Evolutionary conservation across 1,140 invertebrate genomes (phyloP), one percentile per base, ranked within the genome.

Genomic region (Brachionus sp.): DNA sequence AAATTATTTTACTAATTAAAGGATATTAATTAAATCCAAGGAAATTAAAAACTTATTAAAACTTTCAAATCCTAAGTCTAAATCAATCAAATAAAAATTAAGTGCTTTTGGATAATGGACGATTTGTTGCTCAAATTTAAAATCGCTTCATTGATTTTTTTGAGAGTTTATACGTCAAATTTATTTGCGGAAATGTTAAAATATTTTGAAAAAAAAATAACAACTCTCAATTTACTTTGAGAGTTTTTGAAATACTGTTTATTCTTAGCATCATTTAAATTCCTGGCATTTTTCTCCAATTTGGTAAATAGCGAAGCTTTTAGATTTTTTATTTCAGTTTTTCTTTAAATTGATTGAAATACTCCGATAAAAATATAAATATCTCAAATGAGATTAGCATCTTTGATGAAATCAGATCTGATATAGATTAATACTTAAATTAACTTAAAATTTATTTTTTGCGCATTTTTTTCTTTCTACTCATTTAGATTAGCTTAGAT

Each of bases 41-140:
- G 50, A 57, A 57, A 57, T 57, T 57, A 57, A 57, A 57, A 57
- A 57, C 50, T 57, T 57, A 57, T 57, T 57, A 57, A 57, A 57
- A 57, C 50, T 57, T 57, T 5, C 16, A 19, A 57, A 16, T 57
- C 2, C 7, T 42, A 57, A 57, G 19, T 7, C 19, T 57, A 57
- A 19, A 9, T 19, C 19, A 57, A 57, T 57, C 50, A 57, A 19
- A 57, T 1, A 50, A 50, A 6, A 57, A 57, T 57, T 57, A 25
- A 57, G 50, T 57, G 50, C 50, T 57, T 57, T 57, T 57, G 19
- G 50, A 9, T 57, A 57, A 57, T 57, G 50, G 50, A 6, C 19
- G 16, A 19, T 57, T 57, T 57, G 19, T n/a, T 23, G 19, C 9
- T 57, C 50, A 19, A 19, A 57, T 57, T 57, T 16, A 57, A 57